phyloP scores from a whole-genome alignment of 2,113 vertebrate species.

The Nicator chloris region DNA sequence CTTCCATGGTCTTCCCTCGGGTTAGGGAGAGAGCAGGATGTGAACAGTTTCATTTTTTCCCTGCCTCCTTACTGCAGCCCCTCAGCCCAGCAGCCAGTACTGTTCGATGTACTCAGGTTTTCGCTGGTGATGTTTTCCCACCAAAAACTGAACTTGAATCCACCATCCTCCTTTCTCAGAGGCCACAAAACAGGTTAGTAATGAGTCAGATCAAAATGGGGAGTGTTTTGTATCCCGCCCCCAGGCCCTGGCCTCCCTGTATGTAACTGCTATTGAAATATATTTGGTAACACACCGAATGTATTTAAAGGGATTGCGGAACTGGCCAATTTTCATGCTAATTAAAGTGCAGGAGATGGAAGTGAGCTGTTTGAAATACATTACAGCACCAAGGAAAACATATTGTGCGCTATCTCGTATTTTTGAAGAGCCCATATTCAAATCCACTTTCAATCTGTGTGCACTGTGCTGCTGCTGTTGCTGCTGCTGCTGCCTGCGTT shows the following conservation, averaged over 20 bases:
- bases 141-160: neutral
- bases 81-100: neutral
- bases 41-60: neutral
- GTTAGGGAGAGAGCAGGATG: neutral
- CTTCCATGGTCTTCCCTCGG: neutral
- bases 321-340: slow-evolving; percentile 62
- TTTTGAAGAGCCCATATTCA: slow-evolving; percentile 61
- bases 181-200: neutral
- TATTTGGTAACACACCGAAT: slow-evolving; percentile 33
- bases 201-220: slow-evolving; percentile 23
- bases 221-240: neutral
- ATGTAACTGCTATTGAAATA: slow-evolving; percentile 38
- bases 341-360: slow-evolving; percentile 63
- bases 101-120: neutral
- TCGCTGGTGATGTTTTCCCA: neutral
- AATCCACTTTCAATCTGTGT: slow-evolving; percentile 45
- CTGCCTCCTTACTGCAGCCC: neutral
- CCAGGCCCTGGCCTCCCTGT: neutral
- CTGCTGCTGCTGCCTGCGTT: neutral
- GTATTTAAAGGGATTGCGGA: slow-evolving; percentile 57
- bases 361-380: slow-evolving; percentile 62
- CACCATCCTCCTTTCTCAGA: neutral
- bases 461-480: neutral
- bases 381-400: slow-evolving; percentile 52
- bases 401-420: slow-evolving; percentile 52